Percentiles rank a stretch among this genome's conserved stretches.
phyloP scores from a whole-genome alignment of 1,140 invertebrate genomes.

The Subanguina moxae region DNA sequence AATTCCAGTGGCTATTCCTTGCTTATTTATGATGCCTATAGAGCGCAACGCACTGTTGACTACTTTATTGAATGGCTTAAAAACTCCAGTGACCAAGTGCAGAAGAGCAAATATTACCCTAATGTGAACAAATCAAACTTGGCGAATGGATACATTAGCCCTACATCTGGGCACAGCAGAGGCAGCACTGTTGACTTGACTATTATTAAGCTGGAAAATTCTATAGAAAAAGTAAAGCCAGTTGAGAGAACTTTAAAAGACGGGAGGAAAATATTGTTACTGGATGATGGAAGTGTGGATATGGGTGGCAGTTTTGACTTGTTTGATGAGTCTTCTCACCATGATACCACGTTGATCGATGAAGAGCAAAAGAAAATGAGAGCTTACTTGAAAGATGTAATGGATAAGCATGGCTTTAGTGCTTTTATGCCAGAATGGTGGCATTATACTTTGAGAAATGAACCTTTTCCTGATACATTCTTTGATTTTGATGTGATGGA shows the following conservation, averaged over 20 bases:
- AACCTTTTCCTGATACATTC: neutral
- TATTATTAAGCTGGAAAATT: neutral
- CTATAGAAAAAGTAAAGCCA: neutral
- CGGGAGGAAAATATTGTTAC: neutral
- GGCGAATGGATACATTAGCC: neutral
- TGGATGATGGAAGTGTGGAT: neutral
- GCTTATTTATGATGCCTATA: slow-evolving; percentile 1
- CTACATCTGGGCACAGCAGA: neutral
- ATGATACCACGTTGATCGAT: neutral
- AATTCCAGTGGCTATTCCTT: neutral
- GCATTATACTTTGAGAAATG: neutral
- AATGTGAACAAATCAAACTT: neutral
- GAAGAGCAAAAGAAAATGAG: neutral
- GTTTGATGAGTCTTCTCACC: neutral
- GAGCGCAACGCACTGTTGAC: neutral
- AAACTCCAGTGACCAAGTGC: neutral
- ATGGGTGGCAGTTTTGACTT: neutral
- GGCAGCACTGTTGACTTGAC: neutral
- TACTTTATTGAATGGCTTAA: neutral
- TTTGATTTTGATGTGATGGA: neutral
- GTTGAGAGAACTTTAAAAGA: neutral
- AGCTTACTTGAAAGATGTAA: neutral
- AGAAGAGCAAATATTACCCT: neutral
- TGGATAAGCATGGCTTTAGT: neutral
- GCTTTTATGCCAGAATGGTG: neutral